Base-by-base conservation (phyloP, 2,797 vertebrate genomes). In the Sus cebifrons region DNA sequence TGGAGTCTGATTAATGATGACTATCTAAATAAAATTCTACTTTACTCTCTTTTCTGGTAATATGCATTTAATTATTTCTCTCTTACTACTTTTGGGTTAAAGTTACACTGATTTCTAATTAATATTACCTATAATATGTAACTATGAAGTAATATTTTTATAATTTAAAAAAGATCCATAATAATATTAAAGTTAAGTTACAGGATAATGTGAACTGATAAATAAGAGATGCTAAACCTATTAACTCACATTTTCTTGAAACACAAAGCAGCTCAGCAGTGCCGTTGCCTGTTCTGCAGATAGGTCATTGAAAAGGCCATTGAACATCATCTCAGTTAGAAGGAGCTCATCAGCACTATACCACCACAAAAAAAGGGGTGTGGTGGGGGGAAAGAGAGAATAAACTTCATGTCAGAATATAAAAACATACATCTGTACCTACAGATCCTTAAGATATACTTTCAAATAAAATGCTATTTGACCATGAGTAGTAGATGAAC, bases 321-420 rank as follows among this genome's bases (percentile, higher is more conserved):
- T 99, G 98, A 99, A 99, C 97, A 99, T 98, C 99, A 99, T 99
- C 98, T 99, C 99, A 0, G 99, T 99, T 95, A 99, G 98, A 62
- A 99, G 99, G 20, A 99, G 99, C 96, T 99, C 99, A 78, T 99
- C 99, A 1, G 99, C 99, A 96, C 99, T 99, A 96, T 3, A 89
- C 97, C 62, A 90, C 10, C 96, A 93, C 96, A 58, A 71, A 49
- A 49, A 49, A 49, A 49, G 44, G 44, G 44, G 44, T 49, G 44
- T 10, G 9, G 44, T 49, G 44, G 44, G 44, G 44, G 44, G 44
- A 10, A 10, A 91, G 7, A 92, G 25, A 60, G 1, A 97, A 62
- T 12, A 32, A 6, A 73, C 54, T 60, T 56, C 13, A 95, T 27
- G 52, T 93, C 44, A 93, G 60, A 79, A 83, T 20, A 71, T 40